Evolutionary conservation across 1,140 invertebrate genomes (phyloP).

Genomic region (Drosophila murphyi): DNA sequence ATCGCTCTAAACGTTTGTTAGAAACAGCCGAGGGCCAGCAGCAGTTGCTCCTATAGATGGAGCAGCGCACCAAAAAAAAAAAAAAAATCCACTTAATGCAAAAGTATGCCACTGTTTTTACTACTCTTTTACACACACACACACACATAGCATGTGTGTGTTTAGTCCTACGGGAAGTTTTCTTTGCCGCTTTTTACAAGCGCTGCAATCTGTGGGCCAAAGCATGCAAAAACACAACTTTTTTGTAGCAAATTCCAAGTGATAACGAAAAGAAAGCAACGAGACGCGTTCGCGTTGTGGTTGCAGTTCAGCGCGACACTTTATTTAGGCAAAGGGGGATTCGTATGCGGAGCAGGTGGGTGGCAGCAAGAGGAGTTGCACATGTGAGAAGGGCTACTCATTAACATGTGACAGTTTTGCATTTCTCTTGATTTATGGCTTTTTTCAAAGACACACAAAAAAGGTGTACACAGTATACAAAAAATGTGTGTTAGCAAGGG

Average conservation of each 20-base stretch:
- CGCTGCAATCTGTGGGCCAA: constrained; percentile 14
- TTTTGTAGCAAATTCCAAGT: constrained; percentile 11
- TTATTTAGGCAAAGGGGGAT: not conserved
- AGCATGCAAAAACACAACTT: constrained; percentile 6
- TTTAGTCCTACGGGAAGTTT: constrained; percentile 41
- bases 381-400: constrained; percentile 29
- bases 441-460: not conserved
- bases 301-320: constrained; percentile 9
- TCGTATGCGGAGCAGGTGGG: not conserved
- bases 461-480: no score
- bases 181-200: constrained; percentile 34
- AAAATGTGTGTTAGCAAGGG: not conserved
- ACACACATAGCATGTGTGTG: constrained; percentile 4
- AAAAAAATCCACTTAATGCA: constrained; percentile 7
- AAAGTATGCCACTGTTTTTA: constrained; percentile 34
- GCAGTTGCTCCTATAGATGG: not conserved
- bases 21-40: constrained; percentile 24
- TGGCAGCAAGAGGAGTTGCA: not conserved
- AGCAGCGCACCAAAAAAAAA: not conserved
- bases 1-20: constrained; percentile 61
- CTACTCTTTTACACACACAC: not conserved
- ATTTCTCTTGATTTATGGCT: constrained; percentile 19
- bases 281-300: constrained; percentile 4
- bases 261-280: constrained; percentile 8
- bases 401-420: constrained; percentile 42